Base-by-base conservation (phyloP, 2,888 invertebrate genomes). In the Portevinia maculata region DNA sequence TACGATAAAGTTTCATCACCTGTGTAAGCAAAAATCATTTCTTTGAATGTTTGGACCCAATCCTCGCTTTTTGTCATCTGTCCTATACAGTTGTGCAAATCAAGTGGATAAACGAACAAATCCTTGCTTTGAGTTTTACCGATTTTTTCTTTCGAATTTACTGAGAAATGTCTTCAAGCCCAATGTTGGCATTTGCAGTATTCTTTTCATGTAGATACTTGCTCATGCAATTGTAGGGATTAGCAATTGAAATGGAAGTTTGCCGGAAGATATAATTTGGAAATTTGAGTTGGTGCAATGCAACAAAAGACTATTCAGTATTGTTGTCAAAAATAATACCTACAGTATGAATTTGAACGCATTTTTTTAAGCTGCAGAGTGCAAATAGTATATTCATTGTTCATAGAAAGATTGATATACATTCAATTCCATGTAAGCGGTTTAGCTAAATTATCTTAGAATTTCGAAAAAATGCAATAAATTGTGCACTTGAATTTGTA, bases 81-180 rank as follows among this genome's bases (percentile, higher is more conserved):
- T 57, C 24, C 76, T 73, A 78, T 84, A 84, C 70, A 85, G 65
- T 85, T 83, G 79, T 85, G 76, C 84, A 85, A 85, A 85, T 85
- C 85, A 85, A 85, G 85, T 85, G 85, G 78, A 85, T 85, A 84
- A 85, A 78, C 53, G 78, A 30, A 11, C 41, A 59, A 59, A 75
- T 75, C 75, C 41, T 57, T 57, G 55, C 69, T 83, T 83, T 76
- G 83, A 73, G 11, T 67, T 67, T 28, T 57, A 62, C 78, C 83
- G 83, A 48, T 6, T 0, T 21, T 48, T 17, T 30, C 21, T 30
- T 30, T 3, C 15, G 28, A 46, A 41, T 48, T 83, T 67, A 76
- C 55, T 78, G 71, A 44, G 83, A 78, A 79, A 60, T 41, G 44
- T 41, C n/a, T n/a, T 24, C 50, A 21, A 15, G 21, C 39, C 41